Evolutionary conservation across 2,888 invertebrate genomes (phyloP).

Genomic region (Dasypogon diadema): DNA sequence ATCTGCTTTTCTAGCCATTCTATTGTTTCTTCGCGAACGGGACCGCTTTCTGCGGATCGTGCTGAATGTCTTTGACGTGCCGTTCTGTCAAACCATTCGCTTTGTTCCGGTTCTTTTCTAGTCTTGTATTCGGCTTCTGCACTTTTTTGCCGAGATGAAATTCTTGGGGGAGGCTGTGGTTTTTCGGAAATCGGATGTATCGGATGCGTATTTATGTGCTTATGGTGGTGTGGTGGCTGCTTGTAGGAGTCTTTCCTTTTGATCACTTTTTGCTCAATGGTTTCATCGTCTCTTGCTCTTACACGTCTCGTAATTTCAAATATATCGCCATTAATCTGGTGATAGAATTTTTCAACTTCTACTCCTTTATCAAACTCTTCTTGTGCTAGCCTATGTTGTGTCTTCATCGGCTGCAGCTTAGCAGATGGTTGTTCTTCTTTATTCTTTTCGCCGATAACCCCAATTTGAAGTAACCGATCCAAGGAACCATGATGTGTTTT

Average conservation of each 20-base stretch:
- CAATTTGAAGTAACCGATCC: conserved; percentile 64
- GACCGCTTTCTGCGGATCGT: conserved; percentile 67
- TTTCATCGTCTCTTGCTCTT: conserved; percentile 66
- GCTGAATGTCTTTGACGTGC: conserved; percentile 68
- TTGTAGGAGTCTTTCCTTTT: conserved; percentile 64
- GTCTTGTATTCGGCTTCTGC: conserved; percentile 59
- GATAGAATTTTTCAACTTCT: conserved; percentile 68
- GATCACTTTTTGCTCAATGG: conserved; percentile 66
- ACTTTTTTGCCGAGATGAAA: conserved; percentile 58
- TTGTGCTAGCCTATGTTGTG: conserved; percentile 60
- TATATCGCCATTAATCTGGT: conserved; percentile 68
- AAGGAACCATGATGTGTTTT: conserved; percentile 67
- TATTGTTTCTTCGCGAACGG: conserved; percentile 66
- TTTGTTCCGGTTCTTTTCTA: conserved; percentile 58
- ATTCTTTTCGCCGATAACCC: conserved; percentile 57
- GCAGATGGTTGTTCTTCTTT: conserved; percentile 40
- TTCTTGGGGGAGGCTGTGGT: conserved; percentile 59
- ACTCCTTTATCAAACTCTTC: conserved; percentile 67
- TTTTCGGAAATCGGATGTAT: conserved; percentile 58
- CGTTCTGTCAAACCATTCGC: conserved; percentile 67
- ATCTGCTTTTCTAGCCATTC: conserved; percentile 65
- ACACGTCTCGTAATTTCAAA: conserved; percentile 67
- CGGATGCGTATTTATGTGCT: conserved; percentile 41
- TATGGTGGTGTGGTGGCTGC: conserved; percentile 59
- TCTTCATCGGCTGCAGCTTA: conserved; percentile 60